These are phyloP conservation scores for Guaruba guarouba DNA, from an alignment of 2,113 vertebrate species.

Conservation along the genomic window DNA sequence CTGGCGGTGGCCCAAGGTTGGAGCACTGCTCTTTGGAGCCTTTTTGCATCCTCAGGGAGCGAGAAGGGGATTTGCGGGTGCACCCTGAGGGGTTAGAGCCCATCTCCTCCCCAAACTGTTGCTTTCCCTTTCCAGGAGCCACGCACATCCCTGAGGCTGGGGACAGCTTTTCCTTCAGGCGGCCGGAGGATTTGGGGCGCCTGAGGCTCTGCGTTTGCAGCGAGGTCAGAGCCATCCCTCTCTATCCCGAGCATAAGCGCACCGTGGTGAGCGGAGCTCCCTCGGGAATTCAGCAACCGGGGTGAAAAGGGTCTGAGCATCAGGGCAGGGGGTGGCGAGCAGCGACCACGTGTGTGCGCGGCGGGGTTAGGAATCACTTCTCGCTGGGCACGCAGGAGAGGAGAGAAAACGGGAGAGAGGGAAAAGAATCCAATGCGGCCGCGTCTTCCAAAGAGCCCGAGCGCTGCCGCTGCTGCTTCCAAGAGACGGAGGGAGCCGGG, in stretches of 20 bases:
- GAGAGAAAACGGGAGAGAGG: not conserved
- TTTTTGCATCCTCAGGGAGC: fast-evolving
- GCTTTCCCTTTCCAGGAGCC: not conserved
- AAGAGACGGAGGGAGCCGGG: not conserved
- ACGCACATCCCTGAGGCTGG: not conserved
- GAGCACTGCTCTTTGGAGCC: fast-evolving
- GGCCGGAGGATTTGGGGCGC: fast-evolving
- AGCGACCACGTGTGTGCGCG: not conserved
- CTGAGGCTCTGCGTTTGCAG: not conserved
- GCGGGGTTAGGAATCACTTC: not conserved
- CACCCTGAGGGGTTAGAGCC: fast-evolving
- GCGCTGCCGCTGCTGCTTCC: not conserved
- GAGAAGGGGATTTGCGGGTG: not conserved
- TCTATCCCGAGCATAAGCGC: not conserved
- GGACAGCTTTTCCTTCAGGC: not conserved
- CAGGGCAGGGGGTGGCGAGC: not conserved
- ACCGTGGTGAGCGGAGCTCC: not conserved
- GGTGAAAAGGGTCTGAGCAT: not conserved
- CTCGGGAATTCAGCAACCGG: not conserved
- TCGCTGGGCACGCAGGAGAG: not conserved
- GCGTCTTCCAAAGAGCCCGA: conserved; percentile 3
- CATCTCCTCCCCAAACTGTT: not conserved
- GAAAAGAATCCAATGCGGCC: not conserved
- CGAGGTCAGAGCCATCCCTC: not conserved
- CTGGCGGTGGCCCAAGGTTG: not conserved